Base-by-base conservation (phyloP, 2,888 invertebrate species). In the Quadroppia sp. region DNA sequence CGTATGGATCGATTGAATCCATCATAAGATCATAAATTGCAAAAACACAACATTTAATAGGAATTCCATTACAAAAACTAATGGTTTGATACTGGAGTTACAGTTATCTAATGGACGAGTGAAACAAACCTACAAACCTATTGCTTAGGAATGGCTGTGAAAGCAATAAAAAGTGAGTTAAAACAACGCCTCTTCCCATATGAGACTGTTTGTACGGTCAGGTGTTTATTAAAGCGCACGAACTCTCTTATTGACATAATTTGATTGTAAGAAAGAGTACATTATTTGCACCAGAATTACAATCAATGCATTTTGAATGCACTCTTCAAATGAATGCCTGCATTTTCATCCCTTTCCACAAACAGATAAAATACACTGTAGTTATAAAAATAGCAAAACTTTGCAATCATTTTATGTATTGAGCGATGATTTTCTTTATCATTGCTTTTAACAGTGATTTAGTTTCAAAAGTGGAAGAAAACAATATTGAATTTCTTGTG, bases 171-270 rank as follows among this genome's bases (percentile, higher is more conserved):
- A 45, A 45, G n/a, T 17, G 2, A 45, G 13, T 45, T 17, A 45
- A 45, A 45, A 45, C 45, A 45, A 45, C n/a, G 45, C 2, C 50
- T 7, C n/a, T n/a, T 50, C 50, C 20, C 6, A 7, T 20, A 50
- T n/a, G n/a, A n/a, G n/a, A n/a, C n/a, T n/a, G n/a, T n/a, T n/a
- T n/a, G n/a, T n/a, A n/a, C n/a, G n/a, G n/a, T n/a, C n/a, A 67
- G 67, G 23, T 42, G 42, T 67, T 67, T 67, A 67, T 67, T 67
- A 67, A 23, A 67, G 67, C 67, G 32, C 67, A 40, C 67, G 36
- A 67, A 32, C 42, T 53, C 42, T 36, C 23, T 23, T 53, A 30
- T 67, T 67, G 67, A 67, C 42, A 40, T 42, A 40, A 67, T 67
- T 67, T 67, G 67, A 67, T 67, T 67, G 67, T 40, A 61, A 67